Percentiles rank a stretch among this genome's conserved stretches.
Evolutionary conservation across 2,113 vertebrate species (phyloP).

Genomic region (Rallus limicola): DNA sequence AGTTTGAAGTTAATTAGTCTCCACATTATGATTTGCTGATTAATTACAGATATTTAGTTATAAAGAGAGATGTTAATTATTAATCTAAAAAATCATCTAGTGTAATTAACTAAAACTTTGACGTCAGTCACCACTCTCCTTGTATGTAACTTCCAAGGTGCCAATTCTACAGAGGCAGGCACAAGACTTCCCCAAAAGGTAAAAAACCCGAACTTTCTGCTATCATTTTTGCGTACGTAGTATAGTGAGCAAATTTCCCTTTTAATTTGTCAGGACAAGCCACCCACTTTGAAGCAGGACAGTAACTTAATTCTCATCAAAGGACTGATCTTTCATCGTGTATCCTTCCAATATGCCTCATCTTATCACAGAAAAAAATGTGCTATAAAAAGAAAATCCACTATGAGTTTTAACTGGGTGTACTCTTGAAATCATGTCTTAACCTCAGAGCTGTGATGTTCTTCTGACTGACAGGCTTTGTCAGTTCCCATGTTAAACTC

Average conservation of each 20-base stretch:
- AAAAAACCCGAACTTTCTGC: not conserved
- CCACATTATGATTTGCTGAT: slow-evolving; percentile 95
- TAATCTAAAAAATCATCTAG: slow-evolving; percentile 95
- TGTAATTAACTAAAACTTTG: slow-evolving; percentile 90
- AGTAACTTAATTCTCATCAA: not conserved
- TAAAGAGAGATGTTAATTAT: slow-evolving; percentile 97
- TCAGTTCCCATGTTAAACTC: slow-evolving; percentile 54
- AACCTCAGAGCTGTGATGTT: slow-evolving; percentile 39
- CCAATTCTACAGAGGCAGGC: not conserved
- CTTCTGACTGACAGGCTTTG: slow-evolving; percentile 61
- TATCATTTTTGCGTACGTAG: not conserved
- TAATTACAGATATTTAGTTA: slow-evolving; percentile 98
- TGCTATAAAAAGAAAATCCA: slow-evolving; percentile 15
- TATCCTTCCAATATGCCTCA: not conserved
- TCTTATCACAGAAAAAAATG: not conserved
- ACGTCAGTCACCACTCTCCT: slow-evolving; percentile 68
- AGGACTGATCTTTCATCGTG: not conserved
- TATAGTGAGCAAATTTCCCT: not conserved
- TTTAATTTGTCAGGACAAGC: not conserved
- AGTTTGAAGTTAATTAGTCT: slow-evolving; percentile 97
- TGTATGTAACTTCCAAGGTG: slow-evolving; percentile 55
- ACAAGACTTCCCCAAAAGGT: not conserved
- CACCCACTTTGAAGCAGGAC: not conserved
- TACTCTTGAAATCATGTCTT: slow-evolving; percentile 20
- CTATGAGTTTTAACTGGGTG: not conserved